phyloP scores from a whole-genome alignment of 2,888 invertebrate species.

The Steinernema hermaphroditum region DNA sequence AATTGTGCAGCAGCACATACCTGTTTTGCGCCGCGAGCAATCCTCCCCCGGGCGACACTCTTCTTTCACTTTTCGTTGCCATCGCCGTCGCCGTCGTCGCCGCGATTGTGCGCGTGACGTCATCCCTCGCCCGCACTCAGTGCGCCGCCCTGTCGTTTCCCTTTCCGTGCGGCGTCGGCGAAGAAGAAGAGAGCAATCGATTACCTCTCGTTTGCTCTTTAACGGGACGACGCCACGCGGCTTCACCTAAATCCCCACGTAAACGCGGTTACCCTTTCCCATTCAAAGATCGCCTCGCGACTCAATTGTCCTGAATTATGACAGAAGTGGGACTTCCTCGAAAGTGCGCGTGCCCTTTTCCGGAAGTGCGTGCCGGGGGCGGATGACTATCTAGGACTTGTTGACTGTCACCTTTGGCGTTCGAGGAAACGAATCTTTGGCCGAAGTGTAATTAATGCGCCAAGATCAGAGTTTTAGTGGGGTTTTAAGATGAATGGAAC shows the following conservation, averaged over 20 bases:
- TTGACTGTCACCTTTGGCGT: no score
- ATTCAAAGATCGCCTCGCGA: background rate
- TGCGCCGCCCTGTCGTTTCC: slow-evolving; percentile 13
- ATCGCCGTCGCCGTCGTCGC: background rate
- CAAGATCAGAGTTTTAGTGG: no score
- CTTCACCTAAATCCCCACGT: slow-evolving; percentile 14
- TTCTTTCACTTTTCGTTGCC: slow-evolving; percentile 25
- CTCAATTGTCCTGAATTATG: no score
- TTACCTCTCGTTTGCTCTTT: slow-evolving; percentile 19
- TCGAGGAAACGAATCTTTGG: no score
- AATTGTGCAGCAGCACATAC: slow-evolving; percentile 21
- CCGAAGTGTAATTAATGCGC: no score
- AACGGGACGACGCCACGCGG: slow-evolving; percentile 1
- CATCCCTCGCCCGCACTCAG: background rate
- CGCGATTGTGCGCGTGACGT: slow-evolving; percentile 18
- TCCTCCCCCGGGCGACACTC: slow-evolving; percentile 6
- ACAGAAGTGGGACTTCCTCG: background rate
- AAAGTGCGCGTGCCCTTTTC: slow-evolving; percentile 8
- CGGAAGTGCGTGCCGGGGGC: background rate
- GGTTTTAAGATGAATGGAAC: no score
- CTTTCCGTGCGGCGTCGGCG: slow-evolving; percentile 19
- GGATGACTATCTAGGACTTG: no score
- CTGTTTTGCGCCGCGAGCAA: background rate
- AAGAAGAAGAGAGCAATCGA: slow-evolving; percentile 23
- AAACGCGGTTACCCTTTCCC: background rate